phyloP scores from a whole-genome alignment of 2,888 invertebrate genomes.

The Tiphia femorata region DNA sequence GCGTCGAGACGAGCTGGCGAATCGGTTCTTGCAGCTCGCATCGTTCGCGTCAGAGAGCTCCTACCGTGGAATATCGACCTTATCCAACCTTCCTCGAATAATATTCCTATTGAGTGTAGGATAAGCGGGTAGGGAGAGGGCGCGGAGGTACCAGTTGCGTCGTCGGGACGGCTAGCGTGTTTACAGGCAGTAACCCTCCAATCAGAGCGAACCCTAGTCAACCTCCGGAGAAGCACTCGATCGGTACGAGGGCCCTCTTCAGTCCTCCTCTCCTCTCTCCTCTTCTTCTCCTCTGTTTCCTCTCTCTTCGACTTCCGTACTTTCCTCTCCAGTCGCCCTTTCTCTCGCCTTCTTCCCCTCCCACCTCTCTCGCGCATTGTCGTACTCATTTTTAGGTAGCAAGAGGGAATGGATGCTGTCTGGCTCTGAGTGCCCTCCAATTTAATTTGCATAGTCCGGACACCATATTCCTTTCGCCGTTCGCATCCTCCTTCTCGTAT shows the following conservation, averaged over 20 bases:
- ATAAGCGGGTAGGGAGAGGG: too few relatives aligned
- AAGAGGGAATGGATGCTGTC: constrained; percentile 16
- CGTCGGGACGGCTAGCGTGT: constrained; percentile 26
- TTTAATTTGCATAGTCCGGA: constrained; percentile 37
- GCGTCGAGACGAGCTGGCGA: too few relatives aligned
- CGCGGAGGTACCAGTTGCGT: constrained; percentile 9
- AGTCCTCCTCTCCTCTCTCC: background rate
- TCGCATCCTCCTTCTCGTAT: constrained; percentile 1
- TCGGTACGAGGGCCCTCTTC: constrained; percentile 16
- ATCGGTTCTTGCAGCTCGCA: too few relatives aligned
- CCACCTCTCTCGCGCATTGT: too few relatives aligned
- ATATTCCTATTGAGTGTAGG: constrained; percentile 28
- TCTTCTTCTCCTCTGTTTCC: too few relatives aligned
- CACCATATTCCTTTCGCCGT: background rate
- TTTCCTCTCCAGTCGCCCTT: too few relatives aligned
- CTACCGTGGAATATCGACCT: background rate
- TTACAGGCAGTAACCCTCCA: constrained; percentile 35
- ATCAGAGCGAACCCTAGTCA: constrained; percentile 26
- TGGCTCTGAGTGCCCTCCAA: constrained; percentile 28
- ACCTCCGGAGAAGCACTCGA: constrained; percentile 20
- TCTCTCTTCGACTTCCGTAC: too few relatives aligned
- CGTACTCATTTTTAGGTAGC: constrained; percentile 26
- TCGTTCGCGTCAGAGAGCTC: background rate
- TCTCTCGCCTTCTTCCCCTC: too few relatives aligned
- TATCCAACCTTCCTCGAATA: constrained; percentile 13